phyloP scores from a whole-genome alignment of 1,140 invertebrate genomes.

The Ectropis grisescens region DNA sequence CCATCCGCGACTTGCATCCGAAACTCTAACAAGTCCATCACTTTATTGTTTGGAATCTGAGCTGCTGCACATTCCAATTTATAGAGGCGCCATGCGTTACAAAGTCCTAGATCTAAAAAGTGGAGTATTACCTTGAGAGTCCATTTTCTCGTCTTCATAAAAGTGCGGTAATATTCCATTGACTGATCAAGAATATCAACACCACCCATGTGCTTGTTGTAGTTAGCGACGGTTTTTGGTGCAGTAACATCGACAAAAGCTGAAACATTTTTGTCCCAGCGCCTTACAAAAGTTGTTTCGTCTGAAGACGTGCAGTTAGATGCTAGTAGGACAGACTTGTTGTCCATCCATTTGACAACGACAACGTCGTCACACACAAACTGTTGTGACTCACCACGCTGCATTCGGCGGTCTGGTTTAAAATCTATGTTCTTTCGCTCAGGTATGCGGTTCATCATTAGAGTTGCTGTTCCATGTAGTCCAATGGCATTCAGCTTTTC shows the following conservation, averaged over 20 bases:
- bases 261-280: conserved; percentile 12
- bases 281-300: conserved; percentile 7
- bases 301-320: conserved; percentile 17
- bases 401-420: too few relatives aligned
- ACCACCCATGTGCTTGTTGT: conserved; percentile 16
- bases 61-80: conserved; percentile 9
- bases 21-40: conserved; percentile 12
- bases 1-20: conserved; percentile 11
- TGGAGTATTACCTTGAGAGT: conserved; percentile 18
- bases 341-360: too few relatives aligned
- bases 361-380: too few relatives aligned
- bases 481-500: too few relatives aligned
- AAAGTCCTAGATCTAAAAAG: conserved; percentile 14
- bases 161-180: conserved; percentile 17
- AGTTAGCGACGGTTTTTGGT: conserved; percentile 12
- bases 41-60: conserved; percentile 7
- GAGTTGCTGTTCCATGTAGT: too few relatives aligned
- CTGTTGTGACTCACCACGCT: too few relatives aligned
- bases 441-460: too few relatives aligned
- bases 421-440: too few relatives aligned
- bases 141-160: conserved; percentile 18
- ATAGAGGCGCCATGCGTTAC: conserved; percentile 17
- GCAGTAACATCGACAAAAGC: conserved; percentile 8
- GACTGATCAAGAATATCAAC: conserved; percentile 15
- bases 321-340: too few relatives aligned